These are phyloP conservation scores for Leucoraja ocellata DNA, from an alignment of 2,797 vertebrate species.

Conservation along the genomic window DNA sequence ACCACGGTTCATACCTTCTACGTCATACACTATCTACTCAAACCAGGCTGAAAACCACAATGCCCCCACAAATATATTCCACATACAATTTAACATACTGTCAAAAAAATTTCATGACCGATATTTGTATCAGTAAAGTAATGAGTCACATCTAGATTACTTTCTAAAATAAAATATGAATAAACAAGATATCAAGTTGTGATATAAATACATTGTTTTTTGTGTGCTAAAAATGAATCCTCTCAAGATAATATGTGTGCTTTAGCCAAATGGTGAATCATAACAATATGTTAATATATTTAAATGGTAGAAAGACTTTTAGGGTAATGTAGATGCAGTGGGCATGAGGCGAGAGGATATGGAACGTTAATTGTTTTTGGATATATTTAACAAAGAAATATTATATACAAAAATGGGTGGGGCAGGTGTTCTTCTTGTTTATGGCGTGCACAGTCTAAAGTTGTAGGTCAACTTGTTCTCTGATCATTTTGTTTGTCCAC, in stretches of 20 bases:
- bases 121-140: conserved; percentile 13
- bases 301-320: neutral
- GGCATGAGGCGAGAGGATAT: neutral
- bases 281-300: neutral
- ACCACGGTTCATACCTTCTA: neutral
- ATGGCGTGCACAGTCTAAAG: no score
- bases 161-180: conserved; percentile 15
- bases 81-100: conserved; percentile 4
- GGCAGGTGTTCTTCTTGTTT: no score
- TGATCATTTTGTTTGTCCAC: no score
- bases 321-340: neutral
- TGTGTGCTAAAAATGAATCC: neutral
- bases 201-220: conserved; percentile 4
- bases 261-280: neutral
- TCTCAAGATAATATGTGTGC: neutral
- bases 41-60: neutral
- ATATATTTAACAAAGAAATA: neutral
- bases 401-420: neutral
- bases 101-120: neutral
- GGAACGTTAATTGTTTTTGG: neutral
- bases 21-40: conserved; percentile 3
- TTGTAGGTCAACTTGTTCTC: no score
- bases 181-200: neutral
- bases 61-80: neutral
- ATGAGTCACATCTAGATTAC: conserved; percentile 18